Conservation (phyloP, 2,888 invertebrate genomes). For the Zygogramma bicolorata region DNA sequence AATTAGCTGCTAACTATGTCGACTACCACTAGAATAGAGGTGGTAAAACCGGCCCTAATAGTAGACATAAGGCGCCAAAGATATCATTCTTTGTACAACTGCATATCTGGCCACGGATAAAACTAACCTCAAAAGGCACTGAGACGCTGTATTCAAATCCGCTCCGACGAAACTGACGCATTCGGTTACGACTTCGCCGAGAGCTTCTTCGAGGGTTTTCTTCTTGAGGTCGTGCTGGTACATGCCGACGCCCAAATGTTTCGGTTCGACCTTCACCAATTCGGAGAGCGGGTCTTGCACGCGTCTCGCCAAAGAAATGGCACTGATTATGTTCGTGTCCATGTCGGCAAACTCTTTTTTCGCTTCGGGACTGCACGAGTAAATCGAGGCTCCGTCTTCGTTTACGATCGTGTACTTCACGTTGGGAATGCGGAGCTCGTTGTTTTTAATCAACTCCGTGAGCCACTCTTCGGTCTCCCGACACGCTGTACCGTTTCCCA, state of each 20-base stretch:
- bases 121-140: conserved; percentile 79
- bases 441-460: conserved; percentile 70
- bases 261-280: conserved; percentile 92
- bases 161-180: conserved; percentile 95
- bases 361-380: conserved; percentile 89
- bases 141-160: conserved; percentile 89
- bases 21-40: no score
- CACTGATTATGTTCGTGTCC: conserved; percentile 86
- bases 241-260: conserved; percentile 94
- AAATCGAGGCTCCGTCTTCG: conserved; percentile 93
- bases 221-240: conserved; percentile 93
- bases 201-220: conserved; percentile 77
- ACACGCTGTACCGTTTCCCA: conserved; percentile 93
- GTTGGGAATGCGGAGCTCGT: conserved; percentile 71
- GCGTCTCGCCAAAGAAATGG: conserved; percentile 87
- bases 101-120: no score
- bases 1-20: no score
- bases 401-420: conserved; percentile 86
- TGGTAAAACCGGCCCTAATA: no score
- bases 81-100: no score
- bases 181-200: conserved; percentile 87
- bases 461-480: conserved; percentile 87
- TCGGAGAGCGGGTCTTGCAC: conserved; percentile 92
- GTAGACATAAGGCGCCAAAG: no score
- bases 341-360: conserved; percentile 86